Base-by-base conservation (phyloP, 2,113 vertebrate genomes). In the Lampris incognitus region DNA sequence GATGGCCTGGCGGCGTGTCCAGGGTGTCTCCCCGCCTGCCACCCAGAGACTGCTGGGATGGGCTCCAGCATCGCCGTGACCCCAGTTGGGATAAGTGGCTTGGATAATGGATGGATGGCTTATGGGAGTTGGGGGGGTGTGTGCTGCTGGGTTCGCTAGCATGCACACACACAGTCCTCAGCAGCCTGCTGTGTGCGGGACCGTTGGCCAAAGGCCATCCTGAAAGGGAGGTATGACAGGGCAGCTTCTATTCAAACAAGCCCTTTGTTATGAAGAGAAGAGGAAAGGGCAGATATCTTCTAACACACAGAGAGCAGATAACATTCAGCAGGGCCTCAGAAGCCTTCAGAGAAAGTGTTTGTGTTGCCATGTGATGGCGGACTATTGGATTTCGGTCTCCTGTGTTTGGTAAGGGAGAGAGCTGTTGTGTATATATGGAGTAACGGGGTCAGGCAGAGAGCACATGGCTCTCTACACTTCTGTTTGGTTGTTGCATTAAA, bases 401-500 rank as follows among this genome's bases (percentile, higher is more conserved):
- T 5, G 9, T 4, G 48, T 49, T 5, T 49, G 48, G 48, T 9
- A 4, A 49, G 9, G 1, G 1, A 4, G 63, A 79, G 58, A 65
- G 77, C 67, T 85, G 77, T 76, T 84, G 66, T 84, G 66, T 84
- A 77, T 56, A 78, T 3, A 41, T 74, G 74, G 73, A 88, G 83
- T 79, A 51, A 62, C 81, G 76, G 50, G 78, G 83, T 89, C 78
- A 81, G 69, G 78, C 71, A 81, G 72, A 79, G 79, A 79, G 66
- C 68, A 72, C 70, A 55, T 59, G 38, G 76, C 88, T 89, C 87
- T 88, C 88, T 83, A 58, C 59, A 75, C 83, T 88, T 88, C 75
- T 83, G 73, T 87, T 90, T 91, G 88, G 79, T 90, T 89, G 78
- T 86, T 87, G 72, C 72, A 71, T 83, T 49, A 89, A 88, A 89